Evolutionary conservation across 2,797 vertebrate genomes (phyloP), one percentile per base, ranked within the genome.

Genomic region (Neopelma chrysocephalum): DNA sequence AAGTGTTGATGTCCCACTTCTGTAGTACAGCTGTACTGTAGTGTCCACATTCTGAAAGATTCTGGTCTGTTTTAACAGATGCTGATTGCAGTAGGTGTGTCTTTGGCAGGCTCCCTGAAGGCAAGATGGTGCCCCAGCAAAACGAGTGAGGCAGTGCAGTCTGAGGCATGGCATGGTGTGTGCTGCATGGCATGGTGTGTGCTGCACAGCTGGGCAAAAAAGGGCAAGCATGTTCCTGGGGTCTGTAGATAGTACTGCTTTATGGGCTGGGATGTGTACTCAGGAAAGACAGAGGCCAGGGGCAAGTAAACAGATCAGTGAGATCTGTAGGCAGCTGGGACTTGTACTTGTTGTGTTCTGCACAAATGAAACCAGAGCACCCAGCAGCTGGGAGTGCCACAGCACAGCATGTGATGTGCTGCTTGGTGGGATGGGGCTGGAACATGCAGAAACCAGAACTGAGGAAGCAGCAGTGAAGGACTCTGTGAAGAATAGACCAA

Each of bases 121-220:
- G 65, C 23, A 61, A 36, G 58, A 40, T 31, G 31, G 54, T 70
- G 29, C 12, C 51, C 36, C 45, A 64, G 82, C 29, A 65, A 61
- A 78, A 64, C 3, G 48, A 78, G 57, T 0, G 5, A 48, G 56
- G 51, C 26, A 43, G 73, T 9, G 60, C 50, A 38, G 47, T 34
- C 13, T 57, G 84, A 47, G 68, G 60, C 14, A 2, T 2, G 2
- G 51, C 13, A 2, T 0, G 0, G 54, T 8, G 18, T 27, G 56
- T 53, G 68, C 64, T 13, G 50, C 14, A 3, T 0, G 0, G 50
- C 14, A 3, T 0, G 0, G 50, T 4, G 12, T 19, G 60, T 57
- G 51, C 65, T 11, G 60, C 43, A 21, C 19, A 50, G 47, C 68
- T 32, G 47, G 8, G 26, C 6, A 3, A 40, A 9, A 3, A 47